Percentiles rank a stretch among this genome's conserved stretches.
phyloP scores from a whole-genome alignment of 1,140 invertebrate genomes.

The Penaeus japonicus region DNA sequence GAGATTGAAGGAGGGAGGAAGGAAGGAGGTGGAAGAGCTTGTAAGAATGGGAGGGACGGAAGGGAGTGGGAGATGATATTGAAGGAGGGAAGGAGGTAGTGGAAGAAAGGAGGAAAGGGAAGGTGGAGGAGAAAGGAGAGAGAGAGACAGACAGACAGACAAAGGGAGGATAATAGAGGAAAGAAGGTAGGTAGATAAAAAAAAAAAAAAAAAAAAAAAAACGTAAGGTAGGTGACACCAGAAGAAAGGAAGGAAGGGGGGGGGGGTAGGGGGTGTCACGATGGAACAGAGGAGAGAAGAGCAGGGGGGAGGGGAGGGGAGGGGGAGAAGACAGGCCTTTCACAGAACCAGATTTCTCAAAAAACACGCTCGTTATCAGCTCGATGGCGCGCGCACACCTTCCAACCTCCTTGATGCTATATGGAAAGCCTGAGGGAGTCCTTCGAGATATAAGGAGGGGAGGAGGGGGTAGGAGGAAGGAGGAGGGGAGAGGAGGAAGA shows the following conservation, averaged over 20 bases:
- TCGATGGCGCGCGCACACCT: constrained; percentile 2
- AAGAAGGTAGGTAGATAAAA: not conserved
- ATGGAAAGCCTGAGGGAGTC: too few species aligned
- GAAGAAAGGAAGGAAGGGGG: not conserved
- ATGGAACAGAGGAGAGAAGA: not conserved
- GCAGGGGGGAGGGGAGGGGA: not conserved
- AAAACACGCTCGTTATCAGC: constrained; percentile 28
- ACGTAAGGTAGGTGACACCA: not conserved
- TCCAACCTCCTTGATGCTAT: too few species aligned
- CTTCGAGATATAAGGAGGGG: too few species aligned
- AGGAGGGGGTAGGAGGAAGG: not conserved
- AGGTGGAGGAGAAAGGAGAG: not conserved
- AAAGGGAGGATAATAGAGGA: not conserved
- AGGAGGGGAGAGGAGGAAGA: not conserved
- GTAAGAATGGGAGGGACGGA: not conserved
- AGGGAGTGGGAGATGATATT: not conserved
- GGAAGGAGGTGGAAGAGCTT: not conserved
- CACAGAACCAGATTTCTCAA: not conserved
- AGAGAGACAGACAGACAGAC: not conserved
- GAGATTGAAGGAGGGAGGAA: not conserved
- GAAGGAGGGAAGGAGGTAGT: not conserved
- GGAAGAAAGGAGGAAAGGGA: not conserved
- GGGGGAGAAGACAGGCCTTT: too few species aligned
- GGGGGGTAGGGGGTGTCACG: not conserved
- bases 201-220: not conserved